Conservation (phyloP, 2,113 vertebrate genomes). For the Anoura caudifer region DNA sequence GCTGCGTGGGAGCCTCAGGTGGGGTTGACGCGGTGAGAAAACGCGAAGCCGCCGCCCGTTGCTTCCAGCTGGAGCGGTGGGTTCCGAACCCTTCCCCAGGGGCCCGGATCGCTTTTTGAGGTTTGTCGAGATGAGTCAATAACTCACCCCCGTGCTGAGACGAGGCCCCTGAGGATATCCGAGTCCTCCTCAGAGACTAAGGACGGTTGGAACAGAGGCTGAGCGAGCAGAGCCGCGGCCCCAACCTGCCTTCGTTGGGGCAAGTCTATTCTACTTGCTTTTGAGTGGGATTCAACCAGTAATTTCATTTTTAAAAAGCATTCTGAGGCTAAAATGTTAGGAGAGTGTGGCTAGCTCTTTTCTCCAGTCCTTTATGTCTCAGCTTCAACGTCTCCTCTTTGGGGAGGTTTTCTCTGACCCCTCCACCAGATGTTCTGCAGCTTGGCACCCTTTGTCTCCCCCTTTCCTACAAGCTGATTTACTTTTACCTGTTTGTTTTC, state of each 20-base stretch:
- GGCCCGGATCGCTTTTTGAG: not conserved
- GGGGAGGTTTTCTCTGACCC: not conserved
- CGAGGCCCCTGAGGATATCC: not conserved
- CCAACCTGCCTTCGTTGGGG: not conserved
- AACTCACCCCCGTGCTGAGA: not conserved
- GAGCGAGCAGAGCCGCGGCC: not conserved
- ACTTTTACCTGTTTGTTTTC: not conserved
- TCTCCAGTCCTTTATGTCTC: not conserved
- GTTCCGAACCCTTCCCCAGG: not conserved
- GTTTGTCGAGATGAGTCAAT: not conserved
- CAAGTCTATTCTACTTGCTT: not conserved
- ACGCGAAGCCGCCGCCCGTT: too few species aligned
- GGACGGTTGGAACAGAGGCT: not conserved
- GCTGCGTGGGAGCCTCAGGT: not conserved
- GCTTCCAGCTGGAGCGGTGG: not conserved
- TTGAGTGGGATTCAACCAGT: not conserved
- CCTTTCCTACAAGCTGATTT: not conserved
- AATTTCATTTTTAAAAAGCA: not conserved
- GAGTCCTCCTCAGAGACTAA: fast-evolving
- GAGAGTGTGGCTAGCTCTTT: not conserved
- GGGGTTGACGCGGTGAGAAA: not conserved
- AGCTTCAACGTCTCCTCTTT: not conserved
- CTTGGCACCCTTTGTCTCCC: not conserved
- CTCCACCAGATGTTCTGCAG: not conserved
- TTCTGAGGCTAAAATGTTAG: not conserved